phyloP scores from a whole-genome alignment of 2,113 vertebrate genomes.

The Taurulus bubalis region DNA sequence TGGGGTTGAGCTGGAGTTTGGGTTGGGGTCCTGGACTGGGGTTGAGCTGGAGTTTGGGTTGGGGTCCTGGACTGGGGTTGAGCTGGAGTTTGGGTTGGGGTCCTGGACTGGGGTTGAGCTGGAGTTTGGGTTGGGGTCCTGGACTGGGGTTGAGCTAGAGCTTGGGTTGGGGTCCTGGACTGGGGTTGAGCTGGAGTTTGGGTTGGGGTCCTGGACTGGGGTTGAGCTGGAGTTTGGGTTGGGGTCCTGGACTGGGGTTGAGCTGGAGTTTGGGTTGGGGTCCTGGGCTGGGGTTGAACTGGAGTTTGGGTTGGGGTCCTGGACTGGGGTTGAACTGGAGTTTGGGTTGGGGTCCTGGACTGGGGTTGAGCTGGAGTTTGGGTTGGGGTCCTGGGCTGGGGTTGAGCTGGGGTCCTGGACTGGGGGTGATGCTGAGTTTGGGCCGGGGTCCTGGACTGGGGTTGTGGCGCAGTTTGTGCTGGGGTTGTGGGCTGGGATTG shows the following conservation, averaged over 20 bases:
- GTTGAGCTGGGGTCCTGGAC: slow-evolving; percentile 1
- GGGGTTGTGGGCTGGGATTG: slow-evolving; percentile 5
- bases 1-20: slow-evolving; percentile 25
- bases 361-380: slow-evolving; percentile 17
- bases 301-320: neutral
- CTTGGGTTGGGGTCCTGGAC: neutral
- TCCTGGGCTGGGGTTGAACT: neutral
- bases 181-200: neutral
- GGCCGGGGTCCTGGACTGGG: slow-evolving; percentile 2
- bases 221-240: slow-evolving; percentile 41
- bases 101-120: slow-evolving; percentile 8
- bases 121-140: slow-evolving; percentile 21
- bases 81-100: too few relatives aligned
- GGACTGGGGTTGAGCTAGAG: too few relatives aligned
- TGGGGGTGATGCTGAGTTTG: too few relatives aligned
- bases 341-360: slow-evolving; percentile 8
- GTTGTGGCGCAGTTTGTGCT: neutral
- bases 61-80: slow-evolving; percentile 13
- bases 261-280: slow-evolving; percentile 4
- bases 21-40: slow-evolving; percentile 3
- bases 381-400: slow-evolving; percentile 27
- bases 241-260: slow-evolving; percentile 23
- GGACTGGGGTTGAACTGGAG: neutral
- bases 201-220: slow-evolving; percentile 10
- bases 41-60: neutral